phyloP scores from a whole-genome alignment of 2,113 vertebrate genomes.

The Trematocara zebra region DNA sequence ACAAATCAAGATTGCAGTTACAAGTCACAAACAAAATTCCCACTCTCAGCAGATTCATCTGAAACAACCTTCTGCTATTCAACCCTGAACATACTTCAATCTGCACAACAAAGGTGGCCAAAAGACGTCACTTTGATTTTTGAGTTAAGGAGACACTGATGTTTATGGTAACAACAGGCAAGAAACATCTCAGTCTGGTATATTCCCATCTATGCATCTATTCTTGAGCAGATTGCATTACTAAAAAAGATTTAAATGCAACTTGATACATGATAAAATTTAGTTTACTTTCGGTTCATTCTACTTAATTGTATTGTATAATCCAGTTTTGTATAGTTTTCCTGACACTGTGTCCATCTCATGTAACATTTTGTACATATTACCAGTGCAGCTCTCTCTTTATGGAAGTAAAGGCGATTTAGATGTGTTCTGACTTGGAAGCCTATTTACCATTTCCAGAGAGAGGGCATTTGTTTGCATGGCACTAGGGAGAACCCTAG shows the following conservation, averaged over 20 bases:
- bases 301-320: not conserved
- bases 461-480: not conserved
- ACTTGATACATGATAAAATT: not conserved
- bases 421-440: not conserved
- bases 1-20: not conserved
- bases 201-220: not conserved
- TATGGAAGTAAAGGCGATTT: not conserved
- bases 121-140: not conserved
- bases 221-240: not conserved
- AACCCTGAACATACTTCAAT: not conserved
- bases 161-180: not conserved
- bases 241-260: not conserved
- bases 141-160: not conserved
- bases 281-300: not conserved
- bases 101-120: not conserved
- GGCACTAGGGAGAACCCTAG: slow-evolving; percentile 32
- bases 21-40: not conserved
- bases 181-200: not conserved
- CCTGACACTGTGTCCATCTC: not conserved
- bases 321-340: not conserved
- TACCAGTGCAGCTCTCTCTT: not conserved
- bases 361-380: not conserved
- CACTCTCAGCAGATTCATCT: not conserved
- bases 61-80: not conserved
- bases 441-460: not conserved